These are phyloP conservation scores for Panagrolaimus sp. DNA, from an alignment of 1,140 invertebrate genomes.

Conservation along the genomic window DNA sequence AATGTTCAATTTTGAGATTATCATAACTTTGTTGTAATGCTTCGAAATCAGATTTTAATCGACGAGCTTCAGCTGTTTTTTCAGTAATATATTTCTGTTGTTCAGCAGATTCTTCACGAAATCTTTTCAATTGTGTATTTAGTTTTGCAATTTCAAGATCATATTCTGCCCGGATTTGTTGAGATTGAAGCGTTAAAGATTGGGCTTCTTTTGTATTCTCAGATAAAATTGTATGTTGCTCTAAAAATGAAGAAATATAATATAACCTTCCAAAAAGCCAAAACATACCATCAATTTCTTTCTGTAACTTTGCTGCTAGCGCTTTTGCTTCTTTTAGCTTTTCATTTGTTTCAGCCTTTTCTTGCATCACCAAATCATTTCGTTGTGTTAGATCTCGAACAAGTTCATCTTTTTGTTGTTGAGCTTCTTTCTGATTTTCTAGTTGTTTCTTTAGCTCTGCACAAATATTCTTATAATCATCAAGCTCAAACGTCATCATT, in stretches of 20 bases:
- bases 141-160: constrained; percentile 11
- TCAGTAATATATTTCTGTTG: constrained; percentile 3
- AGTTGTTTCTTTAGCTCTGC: constrained; percentile 2
- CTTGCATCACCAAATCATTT: background rate
- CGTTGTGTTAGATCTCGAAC: background rate
- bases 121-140: background rate
- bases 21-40: constrained; percentile 11
- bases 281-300: constrained; percentile 10
- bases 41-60: background rate
- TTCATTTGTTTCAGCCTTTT: background rate
- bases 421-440: background rate
- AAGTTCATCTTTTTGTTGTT: background rate
- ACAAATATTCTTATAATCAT: constrained; percentile 1
- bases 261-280: background rate
- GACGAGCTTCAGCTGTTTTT: background rate
- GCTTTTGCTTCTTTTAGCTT: constrained; percentile 1
- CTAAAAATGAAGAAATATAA: no score
- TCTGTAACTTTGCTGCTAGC: background rate
- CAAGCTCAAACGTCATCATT: background rate
- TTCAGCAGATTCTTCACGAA: constrained; percentile 1
- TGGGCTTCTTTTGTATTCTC: constrained; percentile 6
- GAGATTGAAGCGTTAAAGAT: background rate
- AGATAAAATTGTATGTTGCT: background rate
- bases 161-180: constrained; percentile 1
- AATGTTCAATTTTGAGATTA: constrained; percentile 11